Evolutionary conservation across 2,888 invertebrate genomes (phyloP), one percentile per base, ranked within the genome.

Genomic region (Ceratothoa steindachneri): DNA sequence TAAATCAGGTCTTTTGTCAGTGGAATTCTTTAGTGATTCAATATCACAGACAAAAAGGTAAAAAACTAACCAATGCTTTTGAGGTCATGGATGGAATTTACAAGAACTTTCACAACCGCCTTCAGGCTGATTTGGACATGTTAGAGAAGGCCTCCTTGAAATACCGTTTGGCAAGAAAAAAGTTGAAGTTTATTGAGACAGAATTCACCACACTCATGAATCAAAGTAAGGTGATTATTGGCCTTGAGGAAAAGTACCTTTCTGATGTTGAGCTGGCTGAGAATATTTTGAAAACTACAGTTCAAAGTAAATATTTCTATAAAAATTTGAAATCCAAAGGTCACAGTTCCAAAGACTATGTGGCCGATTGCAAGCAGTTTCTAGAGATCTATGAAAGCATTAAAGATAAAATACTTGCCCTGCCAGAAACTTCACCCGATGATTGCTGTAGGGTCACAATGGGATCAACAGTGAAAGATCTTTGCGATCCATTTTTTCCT

Each of bases 361-460:
- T 7, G 5, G 30, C 51, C 7, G 75, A 75, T n/a, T 24, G 30
- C 12, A 7, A 66, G 27, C 65, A 53, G 2, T 72, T 75, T 24
- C 30, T 41, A 31, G 66, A 66, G 7, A 22, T 75, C 4, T 75
- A 69, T 52, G 28, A 30, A 9, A 30, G 52, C 4, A 1, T 41
- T 3, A 64, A 53, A 22, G 30, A 29, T 4, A 31, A 29, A 19
- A 41, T 75, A 15, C 3, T n/a, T 19, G 52, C 22, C 3, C 65
- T 75, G 5, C 70, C 70, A 19, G 31, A 66, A 3, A 7, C 31
- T 28, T 19, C 29, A 1, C 69, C 74, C 27, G 77, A 77, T 0
- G 77, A 77, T 51, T 74, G 77, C 27, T 77, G 77, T 51, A 52
- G 74, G 9, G 53, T 77, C n/a, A 64, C 71, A 4, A 30, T 77